Base-by-base conservation (phyloP, 1,140 invertebrate species). In the Episyrphus balteatus region DNA sequence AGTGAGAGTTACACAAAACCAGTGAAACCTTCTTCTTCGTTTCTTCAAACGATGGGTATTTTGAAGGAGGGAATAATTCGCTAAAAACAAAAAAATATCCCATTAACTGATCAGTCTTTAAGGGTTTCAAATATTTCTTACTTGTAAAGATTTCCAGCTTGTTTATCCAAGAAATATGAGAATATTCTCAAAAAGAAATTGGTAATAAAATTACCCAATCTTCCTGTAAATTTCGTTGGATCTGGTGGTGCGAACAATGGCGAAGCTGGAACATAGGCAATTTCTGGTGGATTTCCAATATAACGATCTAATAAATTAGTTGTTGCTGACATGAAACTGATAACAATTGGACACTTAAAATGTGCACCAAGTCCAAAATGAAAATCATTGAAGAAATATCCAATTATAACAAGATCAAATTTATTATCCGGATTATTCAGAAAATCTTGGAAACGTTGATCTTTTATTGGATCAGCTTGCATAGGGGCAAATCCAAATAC, bases 371-470 rank as follows among this genome's bases (percentile, higher is more conserved):
- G 49, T 2, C 58, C 61, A 44, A 66, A n/a, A 15, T 62, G 54
- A 18, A 62, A 66, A 11, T 56, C 51, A 21, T 66, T 66, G 2
- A 64, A 13, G 26, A 66, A 61, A 18, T 54, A 61, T 7, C 63
- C 63, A 41, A 61, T 13, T 14, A 66, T 55, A 50, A 64, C 54
- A 12, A 66, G 18, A 47, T 66, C 63, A 30, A 59, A 66, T 55
- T 56, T 42, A 42, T 51, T 2, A 44, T 64, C 59, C 19, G 61
- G 61, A 39, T 64, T 58, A 8, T 53, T 49, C 18, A 65, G 57
- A 7, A 66, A 53, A 8, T 51, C 51, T 5, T 46, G 53, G 36
- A 66, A 66, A 7, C 57, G 51, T 17, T 44, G 26, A 46, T 62
- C 53, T 26, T 58, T 56, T 36, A 66, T 21, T 1, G 54, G 39